These are phyloP conservation scores for Etheostoma nigrum DNA, from an alignment of 2,797 vertebrate genomes.

Conservation along the genomic window DNA sequence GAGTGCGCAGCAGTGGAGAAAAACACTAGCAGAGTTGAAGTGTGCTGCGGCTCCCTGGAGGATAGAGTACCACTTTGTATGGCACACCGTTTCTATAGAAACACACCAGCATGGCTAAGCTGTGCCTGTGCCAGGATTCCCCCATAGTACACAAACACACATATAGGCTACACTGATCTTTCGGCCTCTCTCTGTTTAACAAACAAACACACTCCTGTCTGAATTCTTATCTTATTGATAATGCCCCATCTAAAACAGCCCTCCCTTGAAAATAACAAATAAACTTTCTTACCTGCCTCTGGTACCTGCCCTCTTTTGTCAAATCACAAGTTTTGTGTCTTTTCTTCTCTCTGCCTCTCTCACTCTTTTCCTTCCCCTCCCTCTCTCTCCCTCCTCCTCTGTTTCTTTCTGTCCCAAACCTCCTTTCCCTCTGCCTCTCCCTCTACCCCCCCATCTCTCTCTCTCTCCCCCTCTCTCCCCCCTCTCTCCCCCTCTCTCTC, in stretches of 20 bases:
- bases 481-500: constrained; percentile 10
- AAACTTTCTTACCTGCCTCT: constrained; percentile 83
- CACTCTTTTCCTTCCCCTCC: constrained; percentile 56
- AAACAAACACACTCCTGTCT: constrained; percentile 23
- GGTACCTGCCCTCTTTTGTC: constrained; percentile 84
- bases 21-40: constrained; percentile 2
- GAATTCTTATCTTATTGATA: constrained; percentile 30
- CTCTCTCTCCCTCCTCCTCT: constrained; percentile 47
- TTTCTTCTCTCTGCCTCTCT: constrained; percentile 71
- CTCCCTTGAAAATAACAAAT: constrained; percentile 48
- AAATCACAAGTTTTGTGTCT: constrained; percentile 76
- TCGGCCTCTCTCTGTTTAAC: constrained; percentile 23
- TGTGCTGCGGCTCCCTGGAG: constrained; percentile 25
- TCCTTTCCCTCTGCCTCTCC: constrained; percentile 8
- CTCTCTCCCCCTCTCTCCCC: constrained; percentile 7
- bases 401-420: constrained; percentile 34
- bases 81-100: constrained; percentile 78
- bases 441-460: constrained; percentile 17
- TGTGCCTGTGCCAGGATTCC: constrained; percentile 53
- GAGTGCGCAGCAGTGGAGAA: constrained; percentile 14
- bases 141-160: constrained; percentile 35
- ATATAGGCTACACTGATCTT: background rate
- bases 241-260: constrained; percentile 9
- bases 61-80: constrained; percentile 56
- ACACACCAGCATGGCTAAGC: constrained; percentile 60